phyloP scores from a whole-genome alignment of 1,140 invertebrate species.

The Sinella curviseta region DNA sequence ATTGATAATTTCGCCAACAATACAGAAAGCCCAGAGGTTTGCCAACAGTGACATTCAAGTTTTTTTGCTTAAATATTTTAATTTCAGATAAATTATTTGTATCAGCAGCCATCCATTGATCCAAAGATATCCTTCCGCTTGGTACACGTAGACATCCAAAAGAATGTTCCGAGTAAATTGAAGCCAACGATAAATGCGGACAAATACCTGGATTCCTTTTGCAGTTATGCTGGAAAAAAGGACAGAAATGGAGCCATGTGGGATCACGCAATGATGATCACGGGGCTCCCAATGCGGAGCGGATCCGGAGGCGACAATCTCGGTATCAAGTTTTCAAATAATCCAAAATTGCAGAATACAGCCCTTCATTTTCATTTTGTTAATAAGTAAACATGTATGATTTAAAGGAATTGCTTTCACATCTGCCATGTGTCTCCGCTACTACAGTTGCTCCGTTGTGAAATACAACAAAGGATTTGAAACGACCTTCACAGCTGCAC shows the following conservation, averaged over 20 bases:
- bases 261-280: conserved; percentile 36
- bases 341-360: too few relatives aligned
- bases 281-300: conserved; percentile 5
- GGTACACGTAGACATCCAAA: conserved; percentile 8
- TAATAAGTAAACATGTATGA: too few relatives aligned
- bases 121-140: conserved; percentile 18
- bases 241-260: conserved; percentile 5
- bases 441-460: conserved; percentile 20
- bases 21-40: not conserved
- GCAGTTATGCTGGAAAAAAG: conserved; percentile 12
- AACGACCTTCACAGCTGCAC: not conserved
- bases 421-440: conserved; percentile 13
- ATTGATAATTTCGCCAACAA: not conserved
- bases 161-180: not conserved
- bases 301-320: not conserved
- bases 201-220: conserved; percentile 27
- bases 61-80: not conserved
- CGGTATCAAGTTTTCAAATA: too few relatives aligned
- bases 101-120: conserved; percentile 11
- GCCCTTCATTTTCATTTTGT: too few relatives aligned
- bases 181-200: not conserved
- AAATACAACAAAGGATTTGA: conserved; percentile 10
- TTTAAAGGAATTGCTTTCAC: conserved; percentile 9
- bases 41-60: not conserved
- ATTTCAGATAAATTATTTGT: conserved; percentile 27